Percentiles rank a stretch among this genome's conserved stretches.
phyloP scores from a whole-genome alignment of 2,797 vertebrate species.

The Pampus argenteus region DNA sequence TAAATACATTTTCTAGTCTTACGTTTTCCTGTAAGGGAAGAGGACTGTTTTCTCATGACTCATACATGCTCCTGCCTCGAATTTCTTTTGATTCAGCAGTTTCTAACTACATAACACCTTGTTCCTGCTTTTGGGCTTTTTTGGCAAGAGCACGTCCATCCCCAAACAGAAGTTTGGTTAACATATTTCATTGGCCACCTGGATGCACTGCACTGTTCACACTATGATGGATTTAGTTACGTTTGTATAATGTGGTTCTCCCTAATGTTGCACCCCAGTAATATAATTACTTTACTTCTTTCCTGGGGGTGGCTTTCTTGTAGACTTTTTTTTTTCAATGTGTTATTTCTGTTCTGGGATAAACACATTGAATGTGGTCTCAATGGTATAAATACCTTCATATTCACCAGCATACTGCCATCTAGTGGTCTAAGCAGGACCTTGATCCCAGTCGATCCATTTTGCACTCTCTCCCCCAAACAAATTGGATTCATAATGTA shows the following conservation, averaged over 20 bases:
- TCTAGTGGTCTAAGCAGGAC: slow-evolving; percentile 56
- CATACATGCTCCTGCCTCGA: background rate
- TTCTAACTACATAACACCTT: slow-evolving; percentile 4
- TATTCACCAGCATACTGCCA: slow-evolving; percentile 54
- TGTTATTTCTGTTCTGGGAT: background rate
- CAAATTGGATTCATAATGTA: slow-evolving; percentile 82
- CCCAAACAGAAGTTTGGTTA: slow-evolving; percentile 26
- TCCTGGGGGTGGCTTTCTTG: background rate
- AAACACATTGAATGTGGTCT: background rate
- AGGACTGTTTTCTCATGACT: slow-evolving; percentile 5
- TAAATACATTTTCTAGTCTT: background rate
- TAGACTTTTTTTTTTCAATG: no score
- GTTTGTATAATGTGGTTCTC: background rate
- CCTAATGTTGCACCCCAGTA: background rate
- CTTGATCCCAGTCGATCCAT: slow-evolving; percentile 13
- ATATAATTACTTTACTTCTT: no score
- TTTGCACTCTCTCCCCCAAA: slow-evolving; percentile 51
- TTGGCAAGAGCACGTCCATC: slow-evolving; percentile 27
- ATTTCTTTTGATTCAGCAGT: slow-evolving; percentile 55
- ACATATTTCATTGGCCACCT: slow-evolving; percentile 31
- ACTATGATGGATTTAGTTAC: background rate
- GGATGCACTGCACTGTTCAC: slow-evolving; percentile 15
- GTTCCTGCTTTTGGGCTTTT: slow-evolving; percentile 13
- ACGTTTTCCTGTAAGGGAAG: background rate
- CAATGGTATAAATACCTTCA: background rate